These are phyloP conservation scores for Netelia fuscicornis DNA, from an alignment of 2,888 invertebrate species.

Conservation along the genomic window DNA sequence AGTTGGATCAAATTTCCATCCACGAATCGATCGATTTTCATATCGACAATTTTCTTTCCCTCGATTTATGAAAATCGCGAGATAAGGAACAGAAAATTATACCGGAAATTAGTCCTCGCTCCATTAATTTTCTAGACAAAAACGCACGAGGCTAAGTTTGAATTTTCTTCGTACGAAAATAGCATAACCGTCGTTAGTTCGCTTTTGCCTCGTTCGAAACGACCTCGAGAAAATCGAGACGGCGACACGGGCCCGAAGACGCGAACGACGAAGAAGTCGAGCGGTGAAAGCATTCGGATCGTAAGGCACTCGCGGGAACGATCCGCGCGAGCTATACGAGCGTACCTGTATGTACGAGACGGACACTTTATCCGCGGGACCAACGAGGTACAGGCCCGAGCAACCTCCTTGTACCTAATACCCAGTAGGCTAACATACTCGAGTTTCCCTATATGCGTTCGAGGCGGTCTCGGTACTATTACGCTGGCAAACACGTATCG, in stretches of 20 bases:
- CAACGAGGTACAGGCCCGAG: too few species aligned
- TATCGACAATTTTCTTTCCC: too few species aligned
- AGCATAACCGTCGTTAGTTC: not conserved
- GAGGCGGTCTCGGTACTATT: slow-evolving; percentile 51
- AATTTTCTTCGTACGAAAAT: not conserved
- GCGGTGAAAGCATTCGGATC: slow-evolving; percentile 63
- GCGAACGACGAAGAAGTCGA: slow-evolving; percentile 34
- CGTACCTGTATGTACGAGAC: not conserved
- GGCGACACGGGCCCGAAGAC: slow-evolving; percentile 21
- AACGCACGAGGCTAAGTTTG: too few species aligned
- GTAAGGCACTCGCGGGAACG: slow-evolving; percentile 13
- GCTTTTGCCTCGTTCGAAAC: slow-evolving; percentile 7
- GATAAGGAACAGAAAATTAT: too few species aligned
- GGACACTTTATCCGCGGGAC: not conserved
- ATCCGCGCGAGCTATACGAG: slow-evolving; percentile 2
- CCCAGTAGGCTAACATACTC: slow-evolving; percentile 36
- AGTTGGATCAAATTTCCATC: not conserved
- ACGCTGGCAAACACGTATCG: slow-evolving; percentile 65
- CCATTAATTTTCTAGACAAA: too few species aligned
- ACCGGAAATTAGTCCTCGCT: too few species aligned
- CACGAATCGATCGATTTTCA: not conserved
- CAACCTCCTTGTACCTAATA: slow-evolving; percentile 27
- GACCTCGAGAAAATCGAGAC: slow-evolving; percentile 50
- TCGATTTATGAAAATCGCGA: too few species aligned
- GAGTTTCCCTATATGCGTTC: slow-evolving; percentile 53